Percentiles rank a stretch among this genome's conserved stretches.
These are phyloP conservation scores for Yasuhikotakia modesta DNA, from an alignment of 2,797 vertebrate species.

Conservation along the genomic window DNA sequence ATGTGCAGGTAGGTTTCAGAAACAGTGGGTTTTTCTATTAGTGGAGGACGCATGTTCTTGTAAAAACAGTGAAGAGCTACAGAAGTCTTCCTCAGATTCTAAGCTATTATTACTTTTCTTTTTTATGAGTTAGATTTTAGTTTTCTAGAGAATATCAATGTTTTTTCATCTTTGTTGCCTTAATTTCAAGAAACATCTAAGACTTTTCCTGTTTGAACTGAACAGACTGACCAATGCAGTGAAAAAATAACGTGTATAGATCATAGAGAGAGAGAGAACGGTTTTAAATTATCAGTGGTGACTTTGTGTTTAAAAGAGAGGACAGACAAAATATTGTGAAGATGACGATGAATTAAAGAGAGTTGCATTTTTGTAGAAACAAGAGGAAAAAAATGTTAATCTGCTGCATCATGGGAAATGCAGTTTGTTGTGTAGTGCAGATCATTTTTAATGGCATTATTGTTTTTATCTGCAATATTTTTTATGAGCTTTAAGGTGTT, in stretches of 20 bases:
- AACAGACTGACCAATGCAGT: slow-evolving; percentile 68
- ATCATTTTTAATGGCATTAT: slow-evolving; percentile 85
- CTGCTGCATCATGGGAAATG: slow-evolving; percentile 85
- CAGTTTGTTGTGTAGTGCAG: slow-evolving; percentile 84
- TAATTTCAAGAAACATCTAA: slow-evolving; percentile 96
- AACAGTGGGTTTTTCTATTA: slow-evolving; percentile 75
- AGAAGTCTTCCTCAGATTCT: slow-evolving; percentile 93
- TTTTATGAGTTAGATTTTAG: slow-evolving; percentile 80
- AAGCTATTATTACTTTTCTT: slow-evolving; percentile 86
- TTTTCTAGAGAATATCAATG: slow-evolving; percentile 91
- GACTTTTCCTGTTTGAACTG: slow-evolving; percentile 80
- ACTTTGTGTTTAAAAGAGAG: slow-evolving; percentile 78
- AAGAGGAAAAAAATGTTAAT: slow-evolving; percentile 72
- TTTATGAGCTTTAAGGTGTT: slow-evolving; percentile 88
- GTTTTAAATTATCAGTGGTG: slow-evolving; percentile 86
- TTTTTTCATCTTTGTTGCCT: slow-evolving; percentile 99
- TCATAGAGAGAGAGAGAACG: slow-evolving; percentile 75
- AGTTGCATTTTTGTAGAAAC: slow-evolving; percentile 81
- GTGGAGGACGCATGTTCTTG: slow-evolving; percentile 81
- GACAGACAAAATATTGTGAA: slow-evolving; percentile 70
- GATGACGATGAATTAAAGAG: slow-evolving; percentile 82
- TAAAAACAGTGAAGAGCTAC: slow-evolving; percentile 72
- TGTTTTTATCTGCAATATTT: slow-evolving; percentile 90
- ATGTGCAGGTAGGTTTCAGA: slow-evolving; percentile 88
- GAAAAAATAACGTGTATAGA: slow-evolving; percentile 86